A percentile compares a stretch with the other conserved stretches of the same genome.
Conservation (phyloP, 2,888 invertebrate genomes). For the Thecophora atra region DNA sequence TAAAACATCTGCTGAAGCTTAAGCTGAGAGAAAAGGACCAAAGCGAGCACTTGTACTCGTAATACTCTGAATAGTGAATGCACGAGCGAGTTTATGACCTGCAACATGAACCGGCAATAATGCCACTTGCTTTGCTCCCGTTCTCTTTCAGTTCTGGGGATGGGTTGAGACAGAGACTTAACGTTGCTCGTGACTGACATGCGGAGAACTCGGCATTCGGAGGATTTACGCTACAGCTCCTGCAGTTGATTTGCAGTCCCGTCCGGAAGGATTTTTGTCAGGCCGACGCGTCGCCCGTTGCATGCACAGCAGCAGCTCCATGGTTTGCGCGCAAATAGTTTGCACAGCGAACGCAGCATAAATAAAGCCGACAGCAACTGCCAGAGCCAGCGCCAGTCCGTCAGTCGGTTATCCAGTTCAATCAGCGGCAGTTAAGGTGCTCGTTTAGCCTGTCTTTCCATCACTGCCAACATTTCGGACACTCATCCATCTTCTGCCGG, state of each 20-base stretch:
- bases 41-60: no score
- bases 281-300: not conserved
- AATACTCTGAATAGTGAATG: no score
- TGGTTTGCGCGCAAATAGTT: not conserved
- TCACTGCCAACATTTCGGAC: conserved; percentile 15
- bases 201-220: no score
- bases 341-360: conserved; percentile 1
- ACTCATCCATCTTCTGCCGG: conserved; percentile 9
- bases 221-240: not conserved
- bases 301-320: not conserved
- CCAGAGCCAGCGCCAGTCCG: not conserved
- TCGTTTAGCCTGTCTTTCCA: conserved; percentile 15
- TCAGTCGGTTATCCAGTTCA: conserved; percentile 9
- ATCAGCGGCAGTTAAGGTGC: conserved; percentile 23
- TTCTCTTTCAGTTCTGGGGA: no score
- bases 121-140: no score
- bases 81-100: no score
- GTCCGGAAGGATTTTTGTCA: not conserved
- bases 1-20: no score
- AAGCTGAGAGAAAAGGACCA: no score
- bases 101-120: no score
- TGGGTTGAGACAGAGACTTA: no score
- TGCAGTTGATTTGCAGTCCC: not conserved
- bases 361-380: not conserved
- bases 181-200: no score